These are phyloP conservation scores for Eulimnadia texana DNA, from an alignment of 1,140 invertebrate genomes.

Conservation along the genomic window DNA sequence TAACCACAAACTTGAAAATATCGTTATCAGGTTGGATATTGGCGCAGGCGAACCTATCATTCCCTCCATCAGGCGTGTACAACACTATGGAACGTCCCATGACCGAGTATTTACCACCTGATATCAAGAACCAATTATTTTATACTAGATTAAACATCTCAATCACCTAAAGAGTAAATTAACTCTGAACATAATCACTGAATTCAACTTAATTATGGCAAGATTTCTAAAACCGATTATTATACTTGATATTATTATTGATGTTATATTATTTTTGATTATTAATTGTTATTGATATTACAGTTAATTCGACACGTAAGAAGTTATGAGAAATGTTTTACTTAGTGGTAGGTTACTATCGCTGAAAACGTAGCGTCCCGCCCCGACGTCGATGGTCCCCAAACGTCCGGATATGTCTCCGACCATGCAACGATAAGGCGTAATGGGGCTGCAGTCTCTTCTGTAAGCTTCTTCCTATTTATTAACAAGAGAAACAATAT, in stretches of 20 bases:
- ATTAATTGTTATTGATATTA: no score
- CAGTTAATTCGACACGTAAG: no score
- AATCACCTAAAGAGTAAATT: no score
- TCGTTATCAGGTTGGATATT: slow-evolving; percentile 83
- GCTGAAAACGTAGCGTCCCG: slow-evolving; percentile 55
- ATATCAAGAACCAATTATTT: slow-evolving; percentile 16
- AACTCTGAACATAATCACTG: no score
- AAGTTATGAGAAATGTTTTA: slow-evolving; percentile 26
- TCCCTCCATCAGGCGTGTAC: slow-evolving; percentile 52
- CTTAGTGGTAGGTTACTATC: slow-evolving; percentile 75
- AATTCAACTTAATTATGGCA: not conserved
- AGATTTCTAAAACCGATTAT: not conserved
- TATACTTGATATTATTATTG: no score
- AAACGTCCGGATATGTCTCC: slow-evolving; percentile 75
- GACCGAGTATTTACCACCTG: slow-evolving; percentile 52
- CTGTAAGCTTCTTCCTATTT: slow-evolving; percentile 61
- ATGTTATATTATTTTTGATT: no score
- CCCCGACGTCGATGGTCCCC: slow-evolving; percentile 68
- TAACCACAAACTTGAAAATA: slow-evolving; percentile 76
- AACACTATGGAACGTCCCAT: slow-evolving; percentile 75
- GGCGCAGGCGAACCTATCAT: slow-evolving; percentile 66
- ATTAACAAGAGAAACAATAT: not conserved
- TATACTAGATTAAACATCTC: no score
- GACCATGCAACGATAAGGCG: slow-evolving; percentile 80
- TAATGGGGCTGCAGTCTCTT: slow-evolving; percentile 69